Conservation (phyloP, 2,888 invertebrate genomes). For the Slavum lentiscoides region DNA sequence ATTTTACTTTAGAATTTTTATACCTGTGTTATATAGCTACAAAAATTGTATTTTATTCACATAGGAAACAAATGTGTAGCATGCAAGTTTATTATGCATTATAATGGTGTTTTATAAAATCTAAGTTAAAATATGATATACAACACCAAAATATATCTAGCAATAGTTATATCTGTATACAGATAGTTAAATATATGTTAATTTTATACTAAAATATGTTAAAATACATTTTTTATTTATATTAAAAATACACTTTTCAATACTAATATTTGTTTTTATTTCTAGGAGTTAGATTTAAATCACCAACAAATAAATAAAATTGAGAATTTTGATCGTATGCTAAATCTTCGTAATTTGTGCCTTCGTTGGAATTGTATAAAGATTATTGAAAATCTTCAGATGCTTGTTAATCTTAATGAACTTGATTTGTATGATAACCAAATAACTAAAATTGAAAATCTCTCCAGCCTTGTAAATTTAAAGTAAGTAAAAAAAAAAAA, state of each 20-base stretch:
- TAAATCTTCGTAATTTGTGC: conserved; percentile 76
- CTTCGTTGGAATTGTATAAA: conserved; percentile 94
- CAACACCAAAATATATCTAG: too few species aligned
- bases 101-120: too few species aligned
- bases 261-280: conserved; percentile 40
- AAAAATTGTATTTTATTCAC: too few species aligned
- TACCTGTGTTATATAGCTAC: too few species aligned
- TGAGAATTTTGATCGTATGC: conserved; percentile 79
- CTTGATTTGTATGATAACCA: conserved; percentile 97
- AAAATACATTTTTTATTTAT: too few species aligned
- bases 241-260: neutral
- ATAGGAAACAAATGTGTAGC: too few species aligned
- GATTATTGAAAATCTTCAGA: conserved; percentile 85
- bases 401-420: conserved; percentile 77
- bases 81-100: too few species aligned
- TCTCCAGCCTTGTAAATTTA: conserved; percentile 83
- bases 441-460: conserved; percentile 86
- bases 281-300: conserved; percentile 79
- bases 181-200: too few species aligned
- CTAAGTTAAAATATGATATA: too few species aligned
- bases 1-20: too few species aligned
- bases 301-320: conserved; percentile 84
- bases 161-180: too few species aligned
- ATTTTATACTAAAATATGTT: too few species aligned
- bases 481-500: conserved; percentile 68